Base-by-base conservation (phyloP, 2,797 vertebrate genomes). In the Aphelocoma californica region DNA sequence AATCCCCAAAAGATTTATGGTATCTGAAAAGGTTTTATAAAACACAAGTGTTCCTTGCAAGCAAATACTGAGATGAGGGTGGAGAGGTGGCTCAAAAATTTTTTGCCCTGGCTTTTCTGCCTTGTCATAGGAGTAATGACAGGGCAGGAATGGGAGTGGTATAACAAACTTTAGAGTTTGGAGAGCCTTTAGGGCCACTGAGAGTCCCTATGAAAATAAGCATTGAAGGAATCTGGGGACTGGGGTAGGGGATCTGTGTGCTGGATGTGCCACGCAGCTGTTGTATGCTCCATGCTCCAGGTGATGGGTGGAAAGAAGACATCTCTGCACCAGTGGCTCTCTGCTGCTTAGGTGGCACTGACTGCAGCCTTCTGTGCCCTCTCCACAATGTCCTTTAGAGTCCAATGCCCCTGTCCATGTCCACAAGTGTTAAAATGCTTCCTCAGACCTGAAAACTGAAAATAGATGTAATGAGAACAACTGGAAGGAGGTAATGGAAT, bases 221-320 rank as follows among this genome's bases (percentile, higher is more conserved):
- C 3, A 1, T 14, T 84, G 47, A 54, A 70, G 51, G 54, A 58
- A 25, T 60, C 11, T 73, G 71, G n/a, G 28, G 14, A 8, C 2
- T 2, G 4, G 21, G 10, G 4, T 24, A 9, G 42, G 45, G 6
- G 51, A 34, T 62, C 19, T 72, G 34, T 0, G 1, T 1, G 14
- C 26, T 60, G 29, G 28, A 44, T 65, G 31, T 45, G 32, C 51
- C 47, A 29, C 0, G 0, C 21, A 58, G 36, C n/a, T 83, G 19
- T 32, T 56, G 11, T 6, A 5, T 24, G 9, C 12, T 69, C 15
- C 0, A 0, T 61, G 32, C 20, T 78, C 3, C 1, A 9, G 28
- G 28, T 2, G 3, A 5, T 36, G 81, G 10, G 5, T 84, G 26
- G 56, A 50, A 90, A 47, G 42, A 38, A 51, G 25, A 40, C 6